Evolutionary conservation across 2,888 invertebrate genomes (phyloP), one percentile per base, ranked within the genome.

Genomic region (Aromia moschata): DNA sequence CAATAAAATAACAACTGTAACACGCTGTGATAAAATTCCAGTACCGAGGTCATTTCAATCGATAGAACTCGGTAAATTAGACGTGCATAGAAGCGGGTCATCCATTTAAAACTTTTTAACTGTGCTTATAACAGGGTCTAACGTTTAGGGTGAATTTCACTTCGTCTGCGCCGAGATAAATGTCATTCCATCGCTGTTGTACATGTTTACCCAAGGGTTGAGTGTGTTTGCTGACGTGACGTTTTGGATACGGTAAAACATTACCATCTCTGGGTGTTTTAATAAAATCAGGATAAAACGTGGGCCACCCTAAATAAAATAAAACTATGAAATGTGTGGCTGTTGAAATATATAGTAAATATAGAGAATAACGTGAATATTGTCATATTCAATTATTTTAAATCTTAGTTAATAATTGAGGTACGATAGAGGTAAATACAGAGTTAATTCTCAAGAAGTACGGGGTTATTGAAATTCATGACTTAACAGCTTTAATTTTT

Each of bases 171-270:
- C 5, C n/a, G 17, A 17, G 40, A 40, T 17, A 40, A 40, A 40
- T 40, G 38, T 12, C 1, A 38, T 15, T 38, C 38, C 4, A 38
- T 38, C 12, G 16, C 9, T 14, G 25, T 16, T 38, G 10, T 15
- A 16, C 10, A 40, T 17, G 17, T 40, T 18, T 17, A 40, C n/a
- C 40, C 18, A 11, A 11, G 10, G n/a, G 16, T 15, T 4, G 17
- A 40, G 40, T 18, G n/a, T 40, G 18, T 40, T 40, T 40, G 40
- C 40, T 18, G 16, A 40, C 40, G 17, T 18, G 40, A 40, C 40
- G 17, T 40, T 40, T 17, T 40, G 9, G 3, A 40, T 40, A 17
- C 17, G 17, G 16, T 40, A 40, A 40, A 15, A 40, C 17, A 40
- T 40, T 40, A 17, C 40, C 15, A 15, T 10, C 1, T 30, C 15